phyloP scores from a whole-genome alignment of 2,113 vertebrate species.

The Pandion haliaetus region DNA sequence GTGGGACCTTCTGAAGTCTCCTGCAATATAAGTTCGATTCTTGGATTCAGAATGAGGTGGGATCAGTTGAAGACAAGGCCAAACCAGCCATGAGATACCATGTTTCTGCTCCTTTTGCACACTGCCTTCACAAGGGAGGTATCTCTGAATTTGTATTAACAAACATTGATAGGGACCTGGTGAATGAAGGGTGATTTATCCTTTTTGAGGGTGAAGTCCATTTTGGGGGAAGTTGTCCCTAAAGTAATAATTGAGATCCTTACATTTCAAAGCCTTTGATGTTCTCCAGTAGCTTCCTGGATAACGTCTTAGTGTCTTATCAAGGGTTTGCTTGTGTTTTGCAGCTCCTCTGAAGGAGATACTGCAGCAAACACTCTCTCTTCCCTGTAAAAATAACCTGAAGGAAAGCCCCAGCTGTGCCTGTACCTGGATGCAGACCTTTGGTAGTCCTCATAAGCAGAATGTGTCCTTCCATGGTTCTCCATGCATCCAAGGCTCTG shows the following conservation, averaged over 20 bases:
- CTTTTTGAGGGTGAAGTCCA: not conserved
- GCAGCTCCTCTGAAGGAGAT: not conserved
- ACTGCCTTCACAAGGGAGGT: not conserved
- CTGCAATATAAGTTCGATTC: not conserved
- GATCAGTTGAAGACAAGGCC: not conserved
- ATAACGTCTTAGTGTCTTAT: not conserved
- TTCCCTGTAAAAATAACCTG: not conserved
- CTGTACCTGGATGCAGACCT: constrained; percentile 49
- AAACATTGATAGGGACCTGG: not conserved
- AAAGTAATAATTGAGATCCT: not conserved
- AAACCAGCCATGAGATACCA: not conserved
- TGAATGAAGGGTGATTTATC: not conserved
- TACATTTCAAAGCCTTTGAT: not conserved
- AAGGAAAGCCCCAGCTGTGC: not conserved
- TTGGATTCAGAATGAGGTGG: not conserved
- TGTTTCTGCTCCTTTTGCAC: not conserved
- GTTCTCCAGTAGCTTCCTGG: not conserved
- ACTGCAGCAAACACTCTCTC: not conserved
- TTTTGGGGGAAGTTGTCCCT: not conserved
- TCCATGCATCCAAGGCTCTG: not conserved
- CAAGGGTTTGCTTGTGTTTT: not conserved
- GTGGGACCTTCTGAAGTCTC: not conserved
- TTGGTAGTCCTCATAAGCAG: not conserved
- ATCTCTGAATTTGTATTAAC: not conserved
- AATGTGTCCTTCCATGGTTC: not conserved